Evolutionary conservation across 2,797 vertebrate genomes (phyloP).

Genomic region (Nasua narica): DNA sequence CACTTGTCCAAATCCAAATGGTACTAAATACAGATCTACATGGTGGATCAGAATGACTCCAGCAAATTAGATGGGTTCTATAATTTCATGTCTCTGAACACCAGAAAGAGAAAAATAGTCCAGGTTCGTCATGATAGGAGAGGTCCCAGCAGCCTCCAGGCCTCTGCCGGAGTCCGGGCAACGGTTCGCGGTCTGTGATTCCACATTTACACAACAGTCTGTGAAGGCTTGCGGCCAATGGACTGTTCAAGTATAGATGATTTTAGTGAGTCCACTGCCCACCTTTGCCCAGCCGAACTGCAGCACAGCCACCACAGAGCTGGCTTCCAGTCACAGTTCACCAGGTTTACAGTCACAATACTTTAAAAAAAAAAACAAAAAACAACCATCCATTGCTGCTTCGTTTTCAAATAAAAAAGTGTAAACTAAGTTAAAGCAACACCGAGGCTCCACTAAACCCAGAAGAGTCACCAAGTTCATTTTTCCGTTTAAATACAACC

Average conservation of each 20-base stretch:
- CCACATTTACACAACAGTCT: conserved; percentile 80
- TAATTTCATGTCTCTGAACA: conserved; percentile 77
- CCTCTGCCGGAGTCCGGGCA: conserved; percentile 74
- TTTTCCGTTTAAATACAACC: conserved; percentile 68
- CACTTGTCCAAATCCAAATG: conserved; percentile 77
- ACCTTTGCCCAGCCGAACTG: conserved; percentile 71
- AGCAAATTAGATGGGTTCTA: conserved; percentile 74
- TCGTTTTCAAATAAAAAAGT: conserved; percentile 69
- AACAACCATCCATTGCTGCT: conserved; percentile 56
- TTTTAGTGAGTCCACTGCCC: conserved; percentile 67
- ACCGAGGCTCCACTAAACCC: conserved; percentile 65
- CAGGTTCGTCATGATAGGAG: conserved; percentile 75
- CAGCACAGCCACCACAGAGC: conserved; percentile 68
- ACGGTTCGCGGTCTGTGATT: conserved; percentile 72
- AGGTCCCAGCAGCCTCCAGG: conserved; percentile 76
- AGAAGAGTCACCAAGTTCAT: conserved; percentile 62
- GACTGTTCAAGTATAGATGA: conserved; percentile 82
- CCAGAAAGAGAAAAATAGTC: conserved; percentile 69
- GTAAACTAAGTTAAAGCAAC: conserved; percentile 77
- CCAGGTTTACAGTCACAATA: conserved; percentile 63
- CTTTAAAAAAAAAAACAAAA: neutral
- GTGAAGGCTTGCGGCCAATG: conserved; percentile 63
- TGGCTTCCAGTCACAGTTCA: conserved; percentile 24
- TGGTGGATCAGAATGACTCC: conserved; percentile 75
- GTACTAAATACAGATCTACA: conserved; percentile 83